Evolutionary conservation across 2,113 vertebrate genomes (phyloP).

Genomic region (Coptodon bakossiorum): DNA sequence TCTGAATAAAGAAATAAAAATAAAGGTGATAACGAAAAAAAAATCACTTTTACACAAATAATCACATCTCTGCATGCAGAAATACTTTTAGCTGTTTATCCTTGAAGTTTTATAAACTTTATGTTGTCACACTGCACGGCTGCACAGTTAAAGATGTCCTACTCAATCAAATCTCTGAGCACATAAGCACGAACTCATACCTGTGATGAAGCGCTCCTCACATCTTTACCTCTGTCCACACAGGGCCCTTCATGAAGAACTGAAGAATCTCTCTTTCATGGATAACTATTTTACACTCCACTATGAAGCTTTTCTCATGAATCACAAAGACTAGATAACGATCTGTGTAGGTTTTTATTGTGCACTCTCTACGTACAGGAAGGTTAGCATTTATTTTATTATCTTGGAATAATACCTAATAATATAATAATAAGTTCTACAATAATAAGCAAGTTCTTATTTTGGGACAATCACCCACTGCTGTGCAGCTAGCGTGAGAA

Average conservation of each 20-base stretch:
- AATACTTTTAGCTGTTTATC: not conserved
- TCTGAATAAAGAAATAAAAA: not conserved
- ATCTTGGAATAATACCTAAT: not conserved
- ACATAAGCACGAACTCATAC: not conserved
- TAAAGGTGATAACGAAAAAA: not conserved
- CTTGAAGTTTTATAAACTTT: not conserved
- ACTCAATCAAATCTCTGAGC: not conserved
- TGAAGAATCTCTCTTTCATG: not conserved
- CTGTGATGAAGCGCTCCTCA: not conserved
- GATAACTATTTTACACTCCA: not conserved
- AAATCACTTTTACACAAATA: not conserved
- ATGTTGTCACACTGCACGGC: not conserved
- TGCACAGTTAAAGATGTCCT: not conserved
- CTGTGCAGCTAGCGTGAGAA: not conserved
- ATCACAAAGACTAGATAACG: not conserved
- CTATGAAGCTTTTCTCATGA: not conserved
- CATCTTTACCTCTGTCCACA: not conserved
- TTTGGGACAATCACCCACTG: not conserved
- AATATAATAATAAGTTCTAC: not conserved
- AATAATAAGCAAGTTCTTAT: not conserved
- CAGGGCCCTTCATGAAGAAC: not conserved
- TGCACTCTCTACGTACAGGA: not conserved
- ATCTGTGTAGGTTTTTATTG: not conserved
- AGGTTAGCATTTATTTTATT: not conserved
- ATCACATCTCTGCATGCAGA: not conserved